Conservation (phyloP, 2,888 invertebrate genomes). For the Sipha maydis region DNA sequence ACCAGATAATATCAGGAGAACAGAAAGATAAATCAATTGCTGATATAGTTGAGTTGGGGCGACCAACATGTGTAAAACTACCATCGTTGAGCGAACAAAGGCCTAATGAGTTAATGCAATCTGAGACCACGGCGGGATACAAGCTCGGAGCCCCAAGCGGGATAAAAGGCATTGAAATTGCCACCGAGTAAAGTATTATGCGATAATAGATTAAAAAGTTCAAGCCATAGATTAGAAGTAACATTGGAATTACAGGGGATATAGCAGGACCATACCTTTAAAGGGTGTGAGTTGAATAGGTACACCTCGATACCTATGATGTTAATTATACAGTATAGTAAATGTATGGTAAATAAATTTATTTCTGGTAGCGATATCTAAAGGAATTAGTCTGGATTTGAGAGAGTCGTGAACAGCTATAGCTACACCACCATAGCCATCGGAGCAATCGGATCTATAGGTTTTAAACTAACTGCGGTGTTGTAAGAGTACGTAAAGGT, state of each 20-base stretch:
- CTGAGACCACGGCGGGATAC: not conserved
- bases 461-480: too few species aligned
- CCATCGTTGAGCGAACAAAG: too few species aligned
- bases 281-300: not conserved
- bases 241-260: not conserved
- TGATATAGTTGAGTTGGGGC: too few species aligned
- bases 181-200: not conserved
- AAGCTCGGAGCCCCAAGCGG: not conserved
- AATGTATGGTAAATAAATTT: not conserved
- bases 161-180: constrained; percentile 19
- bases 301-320: not conserved
- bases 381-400: not conserved
- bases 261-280: not conserved
- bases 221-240: not conserved
- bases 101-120: too few species aligned
- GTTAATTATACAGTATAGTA: too few species aligned
- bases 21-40: too few species aligned
- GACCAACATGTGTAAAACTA: too few species aligned
- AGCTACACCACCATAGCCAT: constrained; percentile 12
- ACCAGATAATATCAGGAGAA: too few species aligned
- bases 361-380: not conserved
- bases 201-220: not conserved
- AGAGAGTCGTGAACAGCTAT: not conserved
- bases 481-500: too few species aligned
- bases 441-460: not conserved